phyloP scores from a whole-genome alignment of 2,797 vertebrate species.

The Arctocebus calabarensis region DNA sequence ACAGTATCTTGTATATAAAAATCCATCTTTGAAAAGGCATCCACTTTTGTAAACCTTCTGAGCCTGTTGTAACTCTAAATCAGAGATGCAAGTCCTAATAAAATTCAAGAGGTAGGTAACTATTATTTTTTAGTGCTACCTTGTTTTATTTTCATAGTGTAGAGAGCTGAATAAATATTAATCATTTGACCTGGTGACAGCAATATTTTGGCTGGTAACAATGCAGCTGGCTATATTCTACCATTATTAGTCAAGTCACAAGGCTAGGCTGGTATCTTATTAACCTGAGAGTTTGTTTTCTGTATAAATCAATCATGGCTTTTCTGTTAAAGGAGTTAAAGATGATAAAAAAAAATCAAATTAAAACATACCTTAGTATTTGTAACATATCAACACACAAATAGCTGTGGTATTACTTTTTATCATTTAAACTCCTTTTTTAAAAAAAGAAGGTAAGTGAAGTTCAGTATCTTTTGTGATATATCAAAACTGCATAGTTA shows the following conservation, averaged over 20 bases:
- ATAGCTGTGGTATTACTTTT: not conserved
- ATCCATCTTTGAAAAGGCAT: not conserved
- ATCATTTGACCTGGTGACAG: not conserved
- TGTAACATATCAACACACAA: not conserved
- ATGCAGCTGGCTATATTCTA: not conserved
- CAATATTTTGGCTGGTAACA: not conserved
- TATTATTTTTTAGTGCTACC: conserved; percentile 24
- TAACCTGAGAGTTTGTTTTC: conserved; percentile 36
- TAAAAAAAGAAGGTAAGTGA: not conserved
- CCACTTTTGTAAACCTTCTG: not conserved
- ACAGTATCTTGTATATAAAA: not conserved
- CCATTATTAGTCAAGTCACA: not conserved
- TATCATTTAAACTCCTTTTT: not conserved
- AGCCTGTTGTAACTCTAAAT: not conserved
- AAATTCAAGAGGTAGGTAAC: conserved; percentile 6
- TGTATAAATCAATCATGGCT: not conserved
- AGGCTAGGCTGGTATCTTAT: not conserved
- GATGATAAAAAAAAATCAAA: not conserved
- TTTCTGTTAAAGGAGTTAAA: rapidly evolving
- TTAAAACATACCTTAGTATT: not conserved
- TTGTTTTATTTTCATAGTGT: not conserved
- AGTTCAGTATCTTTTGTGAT: not conserved
- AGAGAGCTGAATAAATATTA: conserved; percentile 40
- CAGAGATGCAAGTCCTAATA: not conserved
- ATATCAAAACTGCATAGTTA: not conserved